A percentile compares a stretch with the other conserved stretches of the same genome.
phyloP scores from a whole-genome alignment of 2,888 invertebrate species.

The Drosophila trichaetosa region DNA sequence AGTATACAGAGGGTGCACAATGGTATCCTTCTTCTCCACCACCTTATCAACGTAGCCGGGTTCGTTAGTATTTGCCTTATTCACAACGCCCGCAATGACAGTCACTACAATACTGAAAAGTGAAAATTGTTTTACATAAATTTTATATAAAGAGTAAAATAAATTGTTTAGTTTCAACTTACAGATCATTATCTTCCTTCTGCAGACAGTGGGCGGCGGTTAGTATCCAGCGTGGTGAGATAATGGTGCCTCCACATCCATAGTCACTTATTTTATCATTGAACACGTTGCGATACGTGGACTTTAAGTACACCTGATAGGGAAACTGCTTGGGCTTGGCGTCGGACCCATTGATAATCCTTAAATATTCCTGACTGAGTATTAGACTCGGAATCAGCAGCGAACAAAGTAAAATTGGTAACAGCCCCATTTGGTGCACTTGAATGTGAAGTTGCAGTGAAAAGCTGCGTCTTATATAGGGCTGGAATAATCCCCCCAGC shows the following conservation, averaged over 20 bases:
- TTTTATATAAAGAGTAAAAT: background rate
- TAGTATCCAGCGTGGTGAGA: slow-evolving; percentile 51
- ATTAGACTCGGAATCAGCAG: slow-evolving; percentile 11
- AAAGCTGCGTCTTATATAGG: slow-evolving; percentile 42
- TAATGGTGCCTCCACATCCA: slow-evolving; percentile 50
- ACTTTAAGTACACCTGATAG: slow-evolving; percentile 50
- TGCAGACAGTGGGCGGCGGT: slow-evolving; percentile 66
- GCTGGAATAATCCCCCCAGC: background rate
- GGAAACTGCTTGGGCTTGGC: slow-evolving; percentile 43
- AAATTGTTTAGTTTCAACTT: background rate
- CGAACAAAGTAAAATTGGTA: slow-evolving; percentile 24
- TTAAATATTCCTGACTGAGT: slow-evolving; percentile 23
- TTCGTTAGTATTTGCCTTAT: background rate
- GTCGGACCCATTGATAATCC: slow-evolving; percentile 55
- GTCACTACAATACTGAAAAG: slow-evolving; percentile 26
- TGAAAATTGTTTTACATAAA: background rate
- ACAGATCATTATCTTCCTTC: slow-evolving; percentile 20
- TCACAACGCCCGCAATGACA: slow-evolving; percentile 36
- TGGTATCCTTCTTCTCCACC: slow-evolving; percentile 16
- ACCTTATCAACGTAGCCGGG: slow-evolving; percentile 4
- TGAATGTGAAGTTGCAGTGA: background rate
- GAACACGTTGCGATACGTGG: slow-evolving; percentile 14
- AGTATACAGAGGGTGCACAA: slow-evolving; percentile 34
- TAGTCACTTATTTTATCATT: fast-evolving
- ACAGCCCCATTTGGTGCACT: slow-evolving; percentile 36